Evolutionary conservation across 2,888 invertebrate genomes (phyloP).

Genomic region (Netelia inedita): DNA sequence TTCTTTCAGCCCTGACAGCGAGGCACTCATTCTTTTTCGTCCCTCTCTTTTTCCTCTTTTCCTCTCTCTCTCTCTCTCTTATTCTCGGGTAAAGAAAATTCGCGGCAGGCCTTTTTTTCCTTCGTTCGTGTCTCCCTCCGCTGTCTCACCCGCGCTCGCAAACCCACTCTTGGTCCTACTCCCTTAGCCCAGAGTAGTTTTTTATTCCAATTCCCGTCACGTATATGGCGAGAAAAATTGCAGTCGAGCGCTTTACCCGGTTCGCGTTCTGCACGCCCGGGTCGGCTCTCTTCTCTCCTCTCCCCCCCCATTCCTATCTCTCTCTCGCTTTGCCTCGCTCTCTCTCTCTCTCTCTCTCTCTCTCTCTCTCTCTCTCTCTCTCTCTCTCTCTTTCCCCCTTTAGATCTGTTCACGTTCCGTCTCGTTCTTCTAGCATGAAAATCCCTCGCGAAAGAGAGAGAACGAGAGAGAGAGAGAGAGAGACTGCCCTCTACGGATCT

Average conservation of each 20-base stretch:
- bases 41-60: slow-evolving; percentile 59
- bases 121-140: slow-evolving; percentile 69
- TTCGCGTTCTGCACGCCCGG: slow-evolving; percentile 84
- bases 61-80: slow-evolving; percentile 54
- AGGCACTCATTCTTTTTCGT: slow-evolving; percentile 63
- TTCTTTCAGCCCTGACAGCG: slow-evolving; percentile 58
- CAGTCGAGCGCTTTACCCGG: slow-evolving; percentile 85
- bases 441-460: slow-evolving; percentile 45
- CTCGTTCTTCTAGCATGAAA: slow-evolving; percentile 63
- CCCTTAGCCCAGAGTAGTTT: slow-evolving; percentile 67
- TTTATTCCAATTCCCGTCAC: slow-evolving; percentile 84
- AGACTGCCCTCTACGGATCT: slow-evolving; percentile 22
- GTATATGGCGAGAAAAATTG: slow-evolving; percentile 85
- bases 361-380: slow-evolving; percentile 55
- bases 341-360: slow-evolving; percentile 62
- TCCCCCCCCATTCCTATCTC: slow-evolving; percentile 59
- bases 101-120: slow-evolving; percentile 65
- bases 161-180: slow-evolving; percentile 58
- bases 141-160: slow-evolving; percentile 39
- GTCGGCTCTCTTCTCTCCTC: slow-evolving; percentile 68
- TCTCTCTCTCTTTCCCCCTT: slow-evolving; percentile 58
- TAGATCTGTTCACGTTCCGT: slow-evolving; percentile 68
- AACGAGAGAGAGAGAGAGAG: not conserved
- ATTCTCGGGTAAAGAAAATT: slow-evolving; percentile 68
- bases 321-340: slow-evolving; percentile 59